Evolutionary conservation across 30 jellyfish, hydroid and myxozoan species (phyloP), one percentile per base, ranked within the genome.

Genomic region (Turritopsis dohrnii): DNA sequence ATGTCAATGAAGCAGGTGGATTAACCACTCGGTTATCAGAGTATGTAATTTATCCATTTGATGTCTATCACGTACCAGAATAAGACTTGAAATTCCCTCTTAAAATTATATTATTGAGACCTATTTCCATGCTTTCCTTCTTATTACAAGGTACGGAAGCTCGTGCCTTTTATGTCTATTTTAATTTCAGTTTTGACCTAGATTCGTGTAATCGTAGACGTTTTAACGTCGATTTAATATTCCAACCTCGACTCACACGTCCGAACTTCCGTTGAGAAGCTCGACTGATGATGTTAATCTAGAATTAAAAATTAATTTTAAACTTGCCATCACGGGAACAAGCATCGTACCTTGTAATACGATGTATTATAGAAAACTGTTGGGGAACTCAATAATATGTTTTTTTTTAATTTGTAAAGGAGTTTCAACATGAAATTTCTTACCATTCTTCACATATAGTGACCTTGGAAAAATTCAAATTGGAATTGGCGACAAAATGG

Each of bases 401-500:
- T 41, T 41, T 41, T 41, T 41, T n/a, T 21, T n/a, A 9, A 17
- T 69, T 69, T 69, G 60, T n/a, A 18, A 60, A 66, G 76, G 76
- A n/a, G 18, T 66, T 66, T 66, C 17, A 3, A 66, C 17, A n/a
- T 66, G 76, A 25, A 23, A 69, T 69, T 27, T 69, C 8, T 69
- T n/a, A 69, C 19, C 8, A 69, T n/a, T 21, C 9, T n/a, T n/a
- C 28, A 25, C 66, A 0, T 72, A 24, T 72, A 92, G 98, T 84
- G 98, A 88, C 75, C 93, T 92, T 17, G 83, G 90, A 21, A 92
- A 92, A 79, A 81, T 92, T 29, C 98, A 92, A 79, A 79, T 81
- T 84, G 98, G 98, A 1, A 92, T 92, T 71, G 98, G 98, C 25
- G 98, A 92, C 73, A 92, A 92, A 88, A 95, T 92, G 9, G 98